Percentiles rank a stretch among this genome's conserved stretches.
Conservation (phyloP, 2,113 vertebrate genomes). For the Origma solitaria region DNA sequence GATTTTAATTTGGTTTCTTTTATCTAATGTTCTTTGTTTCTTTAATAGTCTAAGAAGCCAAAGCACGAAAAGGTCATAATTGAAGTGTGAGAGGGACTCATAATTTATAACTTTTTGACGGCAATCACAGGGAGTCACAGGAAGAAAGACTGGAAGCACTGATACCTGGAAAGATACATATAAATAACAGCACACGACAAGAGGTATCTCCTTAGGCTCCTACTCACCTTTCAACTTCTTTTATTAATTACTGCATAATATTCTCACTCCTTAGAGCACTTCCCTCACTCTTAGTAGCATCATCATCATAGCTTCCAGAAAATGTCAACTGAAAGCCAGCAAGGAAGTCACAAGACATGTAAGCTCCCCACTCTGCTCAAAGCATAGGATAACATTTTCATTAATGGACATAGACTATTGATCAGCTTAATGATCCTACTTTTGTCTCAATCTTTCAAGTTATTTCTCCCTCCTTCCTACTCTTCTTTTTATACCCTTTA, state of each 20-base stretch:
- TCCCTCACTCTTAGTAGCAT: neutral
- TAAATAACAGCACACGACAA: neutral
- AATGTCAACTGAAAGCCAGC: neutral
- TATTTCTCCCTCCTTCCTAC: neutral
- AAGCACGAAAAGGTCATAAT: neutral
- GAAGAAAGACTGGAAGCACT: neutral
- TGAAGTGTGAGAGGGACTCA: neutral
- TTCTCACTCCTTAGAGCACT: neutral
- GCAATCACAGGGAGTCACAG: neutral
- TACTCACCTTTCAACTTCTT: neutral
- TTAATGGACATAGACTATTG: neutral
- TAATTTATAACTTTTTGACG: slow-evolving; percentile 8
- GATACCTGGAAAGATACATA: slow-evolving; percentile 6
- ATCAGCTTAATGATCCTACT: neutral
- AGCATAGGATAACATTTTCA: neutral
- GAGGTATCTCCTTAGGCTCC: neutral
- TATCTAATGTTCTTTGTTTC: slow-evolving; percentile 11
- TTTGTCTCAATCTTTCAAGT: neutral
- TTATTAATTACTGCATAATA: neutral
- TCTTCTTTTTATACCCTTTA: accelerated
- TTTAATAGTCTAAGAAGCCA: neutral
- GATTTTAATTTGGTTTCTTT: neutral
- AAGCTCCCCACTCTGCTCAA: neutral
- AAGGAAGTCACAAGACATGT: neutral
- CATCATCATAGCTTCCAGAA: neutral